Conservation (phyloP, 2,888 invertebrate species). For the Thereva unica region DNA sequence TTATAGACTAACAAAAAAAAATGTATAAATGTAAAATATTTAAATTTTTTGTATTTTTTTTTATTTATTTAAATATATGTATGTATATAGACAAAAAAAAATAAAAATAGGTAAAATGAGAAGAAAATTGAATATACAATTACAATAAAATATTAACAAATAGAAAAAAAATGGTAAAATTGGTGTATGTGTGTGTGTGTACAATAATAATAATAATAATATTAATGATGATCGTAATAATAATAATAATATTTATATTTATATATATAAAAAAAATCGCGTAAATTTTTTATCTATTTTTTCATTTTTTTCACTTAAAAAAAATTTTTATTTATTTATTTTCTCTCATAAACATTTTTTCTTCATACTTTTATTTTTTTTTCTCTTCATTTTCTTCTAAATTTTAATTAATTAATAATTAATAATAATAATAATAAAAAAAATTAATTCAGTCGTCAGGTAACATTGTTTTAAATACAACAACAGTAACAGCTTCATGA, state of each 20-base stretch:
- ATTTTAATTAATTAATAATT: constrained; percentile 10
- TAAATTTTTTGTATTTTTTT: background rate
- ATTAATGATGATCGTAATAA: constrained; percentile 13
- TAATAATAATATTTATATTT: too few species aligned
- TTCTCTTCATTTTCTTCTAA: too few species aligned
- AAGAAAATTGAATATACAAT: constrained; percentile 7
- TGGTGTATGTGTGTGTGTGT: constrained; percentile 30
- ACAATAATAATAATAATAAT: constrained; percentile 27
- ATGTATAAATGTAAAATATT: constrained; percentile 11
- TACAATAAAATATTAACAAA: constrained; percentile 28
- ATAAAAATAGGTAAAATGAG: constrained; percentile 28
- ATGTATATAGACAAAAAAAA: constrained; percentile 16
- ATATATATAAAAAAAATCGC: too few species aligned
- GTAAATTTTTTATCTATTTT: too few species aligned
- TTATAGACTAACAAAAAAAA: constrained; percentile 22
- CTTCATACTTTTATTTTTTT: too few species aligned
- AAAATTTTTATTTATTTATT: too few species aligned
- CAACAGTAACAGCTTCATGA: constrained; percentile 58
- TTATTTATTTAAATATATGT: constrained; percentile 21
- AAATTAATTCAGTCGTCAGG: constrained; percentile 59
- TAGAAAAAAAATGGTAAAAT: constrained; percentile 23
- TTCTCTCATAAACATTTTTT: too few species aligned
- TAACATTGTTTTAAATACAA: constrained; percentile 61
- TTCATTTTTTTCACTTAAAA: too few species aligned
- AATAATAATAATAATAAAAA: constrained; percentile 34